Evolutionary conservation across 2,113 vertebrate species (phyloP), one percentile per base, ranked within the genome.

Genomic region (Illadopsis cleaveri): DNA sequence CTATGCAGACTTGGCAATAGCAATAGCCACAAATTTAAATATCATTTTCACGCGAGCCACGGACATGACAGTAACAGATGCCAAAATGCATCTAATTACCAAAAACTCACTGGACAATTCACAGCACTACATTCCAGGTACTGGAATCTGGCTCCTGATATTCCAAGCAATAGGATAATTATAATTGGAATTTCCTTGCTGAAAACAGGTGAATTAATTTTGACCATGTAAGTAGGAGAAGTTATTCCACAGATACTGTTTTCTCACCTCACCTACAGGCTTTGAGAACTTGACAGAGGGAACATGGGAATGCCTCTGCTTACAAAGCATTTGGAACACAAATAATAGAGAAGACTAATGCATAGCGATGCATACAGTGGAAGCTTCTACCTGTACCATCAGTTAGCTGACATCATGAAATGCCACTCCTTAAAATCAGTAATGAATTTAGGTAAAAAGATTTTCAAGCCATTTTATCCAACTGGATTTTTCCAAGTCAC

Each of bases 81-180:
- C 24, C 21, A 38, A 88, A 88, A 56, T 19, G 31, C 10, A 86
- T 14, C 22, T 40, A 47, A 37, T 13, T 73, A 44, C 9, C 56
- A 89, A 69, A 78, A 51, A 5, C 15, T 56, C 48, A 47, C 20
- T 16, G 44, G n/a, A 48, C 50, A 86, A 48, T 44, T 28, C 0
- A 3, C 48, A 83, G 37, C 44, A 45, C 25, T 44, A 61, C 1
- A 6, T 31, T 45, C 21, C 76, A 65, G 33, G 19, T 65, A 42
- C 40, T 0, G 2, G 70, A 66, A 69, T 12, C 11, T 1, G 0
- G 51, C 11, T 73, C 21, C 50, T 76, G 51, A 12, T 8, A 35
- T 5, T 51, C 12, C 19, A 61, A 47, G 15, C 30, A 69, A 20
- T 4, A 60, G 10, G 4, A 5, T 15, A 37, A 6, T 28, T 64